phyloP scores from a whole-genome alignment of 1,140 invertebrate species.

The Diuraphis noxia region DNA sequence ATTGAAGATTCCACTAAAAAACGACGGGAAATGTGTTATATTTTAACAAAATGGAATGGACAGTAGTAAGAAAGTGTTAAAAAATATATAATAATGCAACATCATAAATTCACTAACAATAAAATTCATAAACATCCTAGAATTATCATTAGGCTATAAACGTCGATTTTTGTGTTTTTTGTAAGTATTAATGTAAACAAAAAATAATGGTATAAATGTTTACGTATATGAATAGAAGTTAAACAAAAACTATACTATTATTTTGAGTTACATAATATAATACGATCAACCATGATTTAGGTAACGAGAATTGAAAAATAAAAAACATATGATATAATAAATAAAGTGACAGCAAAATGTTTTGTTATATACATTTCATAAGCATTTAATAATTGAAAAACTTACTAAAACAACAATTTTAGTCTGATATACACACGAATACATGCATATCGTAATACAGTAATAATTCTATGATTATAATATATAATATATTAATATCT shows the following conservation, averaged over 20 bases:
- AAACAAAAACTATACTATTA: background rate
- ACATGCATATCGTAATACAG: too few relatives aligned
- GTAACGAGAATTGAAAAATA: background rate
- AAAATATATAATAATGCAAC: background rate
- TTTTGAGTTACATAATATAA: background rate
- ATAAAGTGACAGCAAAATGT: too few relatives aligned
- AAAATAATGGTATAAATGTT: background rate
- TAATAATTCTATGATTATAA: too few relatives aligned
- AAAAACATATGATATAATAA: background rate
- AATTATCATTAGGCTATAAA: background rate
- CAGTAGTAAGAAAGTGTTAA: too few relatives aligned
- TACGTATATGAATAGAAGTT: slow-evolving; percentile 2
- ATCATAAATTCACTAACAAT: background rate
- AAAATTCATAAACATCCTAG: background rate
- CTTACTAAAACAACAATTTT: background rate
- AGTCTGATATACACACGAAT: background rate
- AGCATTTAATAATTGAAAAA: background rate
- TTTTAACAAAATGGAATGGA: background rate
- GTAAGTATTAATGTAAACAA: background rate
- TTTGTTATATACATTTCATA: background rate
- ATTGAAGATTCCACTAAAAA: background rate
- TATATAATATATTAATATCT: too few relatives aligned
- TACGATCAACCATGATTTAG: background rate
- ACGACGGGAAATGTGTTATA: background rate
- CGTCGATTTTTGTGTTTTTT: background rate